Evolutionary conservation across 2,797 vertebrate species (phyloP).

Genomic region (Cichlasoma orientale): DNA sequence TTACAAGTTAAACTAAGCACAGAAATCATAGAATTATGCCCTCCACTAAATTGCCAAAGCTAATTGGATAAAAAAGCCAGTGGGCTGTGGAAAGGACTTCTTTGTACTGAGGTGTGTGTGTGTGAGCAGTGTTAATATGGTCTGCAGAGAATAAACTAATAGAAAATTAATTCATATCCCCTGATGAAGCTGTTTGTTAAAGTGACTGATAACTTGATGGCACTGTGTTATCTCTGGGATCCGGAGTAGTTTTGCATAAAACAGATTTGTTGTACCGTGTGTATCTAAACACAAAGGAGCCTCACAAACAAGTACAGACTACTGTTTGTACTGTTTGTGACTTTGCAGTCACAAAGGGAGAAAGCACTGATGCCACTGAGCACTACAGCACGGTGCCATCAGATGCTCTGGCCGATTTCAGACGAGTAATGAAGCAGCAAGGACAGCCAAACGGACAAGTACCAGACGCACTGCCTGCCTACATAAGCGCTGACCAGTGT

Average conservation of each 20-base stretch:
- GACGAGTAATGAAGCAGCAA: background rate
- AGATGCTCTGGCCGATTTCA: background rate
- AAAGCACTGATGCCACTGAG: too few species aligned
- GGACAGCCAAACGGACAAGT: background rate
- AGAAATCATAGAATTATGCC: conserved; percentile 6
- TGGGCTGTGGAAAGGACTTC: background rate
- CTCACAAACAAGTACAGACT: too few species aligned
- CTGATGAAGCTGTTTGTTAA: too few species aligned
- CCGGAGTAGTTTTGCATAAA: too few species aligned
- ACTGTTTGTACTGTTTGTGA: too few species aligned
- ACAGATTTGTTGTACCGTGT: background rate
- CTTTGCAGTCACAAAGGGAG: too few species aligned
- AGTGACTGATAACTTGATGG: background rate
- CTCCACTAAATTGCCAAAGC: background rate
- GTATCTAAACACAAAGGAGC: background rate
- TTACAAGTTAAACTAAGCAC: background rate
- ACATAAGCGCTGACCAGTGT: background rate
- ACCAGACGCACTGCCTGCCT: background rate
- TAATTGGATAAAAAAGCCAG: background rate
- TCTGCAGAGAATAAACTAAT: background rate
- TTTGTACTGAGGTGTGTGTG: background rate
- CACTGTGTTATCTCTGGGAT: background rate
- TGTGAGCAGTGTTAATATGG: background rate
- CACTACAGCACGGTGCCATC: too few species aligned
- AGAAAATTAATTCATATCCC: background rate